Base-by-base conservation (phyloP, 2,797 vertebrate genomes). In the Spea hammondii region DNA sequence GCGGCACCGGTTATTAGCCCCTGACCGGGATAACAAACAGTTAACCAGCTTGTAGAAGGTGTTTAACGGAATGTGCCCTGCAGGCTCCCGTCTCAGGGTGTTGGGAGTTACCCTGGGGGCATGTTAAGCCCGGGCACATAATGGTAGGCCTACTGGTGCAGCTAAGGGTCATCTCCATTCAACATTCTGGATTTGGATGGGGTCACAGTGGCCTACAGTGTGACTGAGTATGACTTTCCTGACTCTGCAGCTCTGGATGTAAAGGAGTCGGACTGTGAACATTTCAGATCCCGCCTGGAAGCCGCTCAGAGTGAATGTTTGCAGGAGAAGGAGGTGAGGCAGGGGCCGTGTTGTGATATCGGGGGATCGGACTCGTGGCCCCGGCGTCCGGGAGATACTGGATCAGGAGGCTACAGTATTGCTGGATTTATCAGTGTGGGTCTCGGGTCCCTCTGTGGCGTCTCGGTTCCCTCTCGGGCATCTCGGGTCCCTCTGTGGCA, bases 201-300 rank as follows among this genome's bases (percentile, higher is more conserved):
- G 17, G 17, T 17, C 17, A 17, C 17, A 17, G 17, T 17, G 17
- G 17, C 32, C 1, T 32, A 32, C 32, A 32, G 32, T 59, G 55
- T 12, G 55, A 5, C 55, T 5, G 3, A 13, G 55, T 59, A 13
- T 59, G 55, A 12, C 12, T 57, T 57, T 11, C 2, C 4, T 4
- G 32, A 32, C 7, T 68, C 74, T 76, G 6, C 80, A 95, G 94
- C 83, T 72, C 82, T 89, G 82, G 92, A 94, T 80, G 90, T 86
- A 71, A 91, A 87, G 72, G 90, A 92, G 3, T 87, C 92, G 84
- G 94, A 72, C 83, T 93, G 77, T 84, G 90, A 91, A 6, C 95
- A 98, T 85, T 92, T 97, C 60, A 90, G 86, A 88, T 90, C 95
- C 47, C 91, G 94, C 6, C 88, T 99, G 77, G 92, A 96, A 9